Evolutionary conservation across 1,140 invertebrate species (phyloP).

Genomic region (Tribolium castaneum): DNA sequence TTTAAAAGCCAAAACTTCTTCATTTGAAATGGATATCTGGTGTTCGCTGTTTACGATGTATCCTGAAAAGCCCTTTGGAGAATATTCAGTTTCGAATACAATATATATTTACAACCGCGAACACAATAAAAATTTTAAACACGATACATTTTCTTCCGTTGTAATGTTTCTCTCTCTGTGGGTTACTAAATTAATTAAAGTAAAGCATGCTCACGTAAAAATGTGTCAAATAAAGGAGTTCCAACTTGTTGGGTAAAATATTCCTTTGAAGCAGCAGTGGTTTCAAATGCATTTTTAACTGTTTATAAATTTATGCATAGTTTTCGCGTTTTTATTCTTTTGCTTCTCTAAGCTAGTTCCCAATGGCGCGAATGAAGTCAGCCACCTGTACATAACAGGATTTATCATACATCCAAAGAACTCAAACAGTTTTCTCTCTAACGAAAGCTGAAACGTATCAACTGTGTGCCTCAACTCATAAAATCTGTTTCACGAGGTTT

Average conservation of each 20-base stretch:
- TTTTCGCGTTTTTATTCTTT: neutral
- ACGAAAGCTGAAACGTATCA: slow-evolving; percentile 25
- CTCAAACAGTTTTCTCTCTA: slow-evolving; percentile 19
- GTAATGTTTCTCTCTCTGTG: neutral
- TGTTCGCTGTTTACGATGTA: neutral
- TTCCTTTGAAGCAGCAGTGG: neutral
- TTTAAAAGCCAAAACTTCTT: neutral
- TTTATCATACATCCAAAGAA: slow-evolving; percentile 21
- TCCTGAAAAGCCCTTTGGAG: neutral
- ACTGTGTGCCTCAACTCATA: neutral
- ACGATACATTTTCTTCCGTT: neutral
- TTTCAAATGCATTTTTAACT: neutral
- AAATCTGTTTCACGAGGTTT: slow-evolving; percentile 20
- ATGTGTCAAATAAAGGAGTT: neutral
- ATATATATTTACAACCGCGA: neutral
- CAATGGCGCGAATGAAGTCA: slow-evolving; percentile 36
- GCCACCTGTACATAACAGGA: slow-evolving; percentile 24
- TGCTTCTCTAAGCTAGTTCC: neutral
- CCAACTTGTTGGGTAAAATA: neutral
- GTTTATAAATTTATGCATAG: neutral
- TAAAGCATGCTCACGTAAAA: neutral
- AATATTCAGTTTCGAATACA: neutral
- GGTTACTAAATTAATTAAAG: neutral
- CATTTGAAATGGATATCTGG: neutral
- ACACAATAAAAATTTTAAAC: neutral